Percentiles rank a stretch among this genome's conserved stretches.
Conservation (phyloP, 2,888 invertebrate genomes). For the Caenorhabditis zanzibari region DNA sequence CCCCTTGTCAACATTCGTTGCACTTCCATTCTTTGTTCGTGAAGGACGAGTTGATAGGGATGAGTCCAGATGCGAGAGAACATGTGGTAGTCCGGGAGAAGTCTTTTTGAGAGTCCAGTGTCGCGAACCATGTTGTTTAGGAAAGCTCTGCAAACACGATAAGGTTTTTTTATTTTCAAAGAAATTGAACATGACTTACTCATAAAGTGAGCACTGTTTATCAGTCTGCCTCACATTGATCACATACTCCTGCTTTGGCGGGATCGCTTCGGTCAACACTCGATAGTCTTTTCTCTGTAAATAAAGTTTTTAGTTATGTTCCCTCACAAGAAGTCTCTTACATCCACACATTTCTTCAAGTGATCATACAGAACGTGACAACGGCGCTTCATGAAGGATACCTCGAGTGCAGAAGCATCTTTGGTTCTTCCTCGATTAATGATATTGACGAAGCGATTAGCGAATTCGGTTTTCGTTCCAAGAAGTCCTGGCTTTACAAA, state of each 20-base stretch:
- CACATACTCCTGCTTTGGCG: constrained; percentile 97
- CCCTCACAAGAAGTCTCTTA: constrained; percentile 74
- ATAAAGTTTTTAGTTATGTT: neutral
- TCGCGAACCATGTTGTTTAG: constrained; percentile 52
- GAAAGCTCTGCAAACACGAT: constrained; percentile 55
- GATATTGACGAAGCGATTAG: constrained; percentile 94
- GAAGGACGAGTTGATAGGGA: constrained; percentile 86
- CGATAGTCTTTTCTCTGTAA: constrained; percentile 79
- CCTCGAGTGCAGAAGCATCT: constrained; percentile 92
- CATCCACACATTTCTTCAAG: constrained; percentile 92
- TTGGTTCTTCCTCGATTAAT: constrained; percentile 97
- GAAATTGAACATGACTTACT: constrained; percentile 13
- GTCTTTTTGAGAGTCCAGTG: constrained; percentile 68
- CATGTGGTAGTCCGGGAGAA: constrained; percentile 86
- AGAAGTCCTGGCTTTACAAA: constrained; percentile 97
- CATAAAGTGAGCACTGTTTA: constrained; percentile 86
- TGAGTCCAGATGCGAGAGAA: constrained; percentile 86
- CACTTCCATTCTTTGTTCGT: constrained; percentile 83
- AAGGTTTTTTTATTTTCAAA: too few species aligned
- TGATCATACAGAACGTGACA: constrained; percentile 96
- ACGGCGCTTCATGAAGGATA: constrained; percentile 94
- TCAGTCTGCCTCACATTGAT: constrained; percentile 91
- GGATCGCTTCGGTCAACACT: constrained; percentile 92
- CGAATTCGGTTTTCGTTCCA: constrained; percentile 94
- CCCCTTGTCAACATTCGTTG: constrained; percentile 73